Evolutionary conservation across 2,113 vertebrate species (phyloP), one percentile per base, ranked within the genome.

Genomic region (Probosciger aterrimus): DNA sequence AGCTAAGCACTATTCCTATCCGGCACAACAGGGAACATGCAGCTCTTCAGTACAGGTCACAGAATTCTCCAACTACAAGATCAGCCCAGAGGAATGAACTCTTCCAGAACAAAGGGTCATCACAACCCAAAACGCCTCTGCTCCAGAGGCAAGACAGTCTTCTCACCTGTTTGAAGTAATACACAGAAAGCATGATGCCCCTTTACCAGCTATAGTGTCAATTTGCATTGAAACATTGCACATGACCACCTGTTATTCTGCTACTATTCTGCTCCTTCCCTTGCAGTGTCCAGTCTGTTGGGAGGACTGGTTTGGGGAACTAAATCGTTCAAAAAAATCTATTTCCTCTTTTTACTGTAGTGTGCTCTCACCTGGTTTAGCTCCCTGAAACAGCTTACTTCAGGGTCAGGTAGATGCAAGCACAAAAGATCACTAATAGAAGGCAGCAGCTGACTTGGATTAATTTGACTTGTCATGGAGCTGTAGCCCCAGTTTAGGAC

Each of bases 391-490:
- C 18, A 76, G 49, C 60, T 95, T 53, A 70, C 68, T 73, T 81
- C 37, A 44, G 43, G 35, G 65, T 92, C 77, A 95, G 65, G 44
- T 35, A 39, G 78, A 69, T 18, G 8, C 65, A 96, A 83, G 60
- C 37, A 95, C 76, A 86, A 74, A 78, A 60, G 28, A 79, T 53
- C 27, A 28, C 60, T 88, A 74, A 81, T 41, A 16, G 46, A 81
- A 86, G 31, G 59, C n/a, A 63, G 83, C 76, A 92, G 50, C 69
- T 91, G 73, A 95, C 52, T 67, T 67, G 43, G 55, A 92, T 86
- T 88, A 81, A 81, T 59, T 62, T 44, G 82, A 53, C 20, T 67
- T 87, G 47, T 75, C 60, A 44, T 6, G 7, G 69, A 82, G 80
- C 62, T 73, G 35, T 19, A 87, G 65, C 18, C 47, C 28, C 33